Base-by-base conservation (phyloP, 2,888 invertebrate species). In the Hypercompe scribonia region DNA sequence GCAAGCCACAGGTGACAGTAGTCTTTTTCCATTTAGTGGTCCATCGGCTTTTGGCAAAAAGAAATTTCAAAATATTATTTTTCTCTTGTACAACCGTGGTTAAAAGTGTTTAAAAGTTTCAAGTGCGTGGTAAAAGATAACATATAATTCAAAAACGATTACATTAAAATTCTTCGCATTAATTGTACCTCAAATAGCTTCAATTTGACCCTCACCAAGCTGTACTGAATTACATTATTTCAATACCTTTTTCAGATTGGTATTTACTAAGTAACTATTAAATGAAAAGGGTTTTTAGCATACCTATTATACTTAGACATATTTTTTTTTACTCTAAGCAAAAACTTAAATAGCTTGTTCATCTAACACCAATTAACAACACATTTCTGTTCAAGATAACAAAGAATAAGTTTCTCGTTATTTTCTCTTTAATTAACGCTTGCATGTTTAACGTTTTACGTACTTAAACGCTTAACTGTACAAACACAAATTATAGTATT, bases 301-400 rank as follows among this genome's bases (percentile, higher is more conserved):
- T 24, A 50, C 46, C 24, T 50, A 50, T 24, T 21, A 65, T 13
- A 24, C 4, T n/a, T 42, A 42, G 4, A 18, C 8, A 7, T 36
- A 7, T 36, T 18, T 39, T n/a, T 36, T 42, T 15, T 42, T 28
- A 65, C 13, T 21, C 13, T 34, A n/a, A 33, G 3, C 11, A 28
- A 58, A n/a, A 10, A 18, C 50, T 31, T 28, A 39, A 91, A 90
- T 88, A 88, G 88, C 87, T 90, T 89, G 91, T 90, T 90, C 89
- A 91, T 87, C 76, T 85, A 87, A 33, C 86, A 86, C 86, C 90
- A 91, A 92, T 92, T 92, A 90, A 87, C 86, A 82, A 85, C 84
- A 86, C 88, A 90, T 90, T 87, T 85, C 87, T 81, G 79, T 81
- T 70, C 79, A 81, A 87, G 88, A 88, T 89, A 89, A 84, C 82